Evolutionary conservation across 2,113 vertebrate genomes (phyloP).

Genomic region (Hypomesus transpacificus): DNA sequence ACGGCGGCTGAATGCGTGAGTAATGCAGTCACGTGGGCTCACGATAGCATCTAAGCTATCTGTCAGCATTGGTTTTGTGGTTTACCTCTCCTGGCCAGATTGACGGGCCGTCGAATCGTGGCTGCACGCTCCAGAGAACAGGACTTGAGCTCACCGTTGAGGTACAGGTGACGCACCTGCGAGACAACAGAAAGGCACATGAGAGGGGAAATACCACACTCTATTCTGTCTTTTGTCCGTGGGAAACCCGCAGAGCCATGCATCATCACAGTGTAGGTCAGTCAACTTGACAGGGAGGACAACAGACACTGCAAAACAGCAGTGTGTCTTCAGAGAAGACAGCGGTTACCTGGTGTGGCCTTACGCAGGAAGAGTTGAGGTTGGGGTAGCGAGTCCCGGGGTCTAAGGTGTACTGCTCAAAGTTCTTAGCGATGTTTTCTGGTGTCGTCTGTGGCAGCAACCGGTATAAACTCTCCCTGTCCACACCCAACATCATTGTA

Average conservation of each 20-base stretch:
- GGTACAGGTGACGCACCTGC: slow-evolving; percentile 87
- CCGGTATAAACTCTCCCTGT: slow-evolving; percentile 92
- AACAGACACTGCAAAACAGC: neutral
- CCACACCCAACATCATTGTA: slow-evolving; percentile 12
- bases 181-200: neutral
- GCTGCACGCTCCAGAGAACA: slow-evolving; percentile 79
- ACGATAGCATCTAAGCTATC: neutral
- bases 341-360: slow-evolving; percentile 82
- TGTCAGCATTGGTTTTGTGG: neutral
- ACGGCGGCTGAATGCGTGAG: neutral
- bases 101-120: slow-evolving; percentile 83
- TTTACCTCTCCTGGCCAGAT: slow-evolving; percentile 81
- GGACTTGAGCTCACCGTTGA: slow-evolving; percentile 80
- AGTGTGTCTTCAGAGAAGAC: neutral
- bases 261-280: neutral
- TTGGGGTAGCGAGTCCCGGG: slow-evolving; percentile 92
- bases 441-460: slow-evolving; percentile 93
- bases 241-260: neutral
- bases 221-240: neutral
- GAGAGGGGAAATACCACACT: neutral
- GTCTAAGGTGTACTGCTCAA: slow-evolving; percentile 94
- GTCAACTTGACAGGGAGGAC: neutral
- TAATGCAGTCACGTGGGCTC: neutral
- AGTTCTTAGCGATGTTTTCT: slow-evolving; percentile 96
- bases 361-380: slow-evolving; percentile 86